These are phyloP conservation scores for Brevimyrus niger DNA, from an alignment of 2,113 vertebrate genomes.

Conservation along the genomic window DNA sequence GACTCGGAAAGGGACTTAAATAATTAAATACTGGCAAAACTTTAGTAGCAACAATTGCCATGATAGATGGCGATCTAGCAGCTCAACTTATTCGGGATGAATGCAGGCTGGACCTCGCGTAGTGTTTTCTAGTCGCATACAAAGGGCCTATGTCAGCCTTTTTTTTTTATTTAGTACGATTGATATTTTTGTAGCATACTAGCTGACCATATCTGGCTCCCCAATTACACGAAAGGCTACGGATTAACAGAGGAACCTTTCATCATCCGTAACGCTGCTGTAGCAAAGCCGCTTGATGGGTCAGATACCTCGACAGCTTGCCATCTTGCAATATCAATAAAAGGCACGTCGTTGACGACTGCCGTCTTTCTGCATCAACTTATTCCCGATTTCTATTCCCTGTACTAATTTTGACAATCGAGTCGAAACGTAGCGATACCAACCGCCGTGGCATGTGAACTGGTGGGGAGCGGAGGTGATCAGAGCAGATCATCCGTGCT, in stretches of 20 bases:
- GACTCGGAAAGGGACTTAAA: not conserved
- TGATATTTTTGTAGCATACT: not conserved
- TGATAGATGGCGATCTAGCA: not conserved
- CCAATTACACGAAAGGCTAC: not conserved
- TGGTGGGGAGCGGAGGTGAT: not conserved
- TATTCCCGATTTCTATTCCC: not conserved
- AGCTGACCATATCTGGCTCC: not conserved
- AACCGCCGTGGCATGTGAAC: not conserved
- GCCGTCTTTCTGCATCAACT: not conserved
- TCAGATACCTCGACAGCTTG: not conserved
- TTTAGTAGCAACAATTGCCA: constrained; percentile 11
- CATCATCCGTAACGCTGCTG: not conserved
- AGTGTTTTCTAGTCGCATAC: not conserved
- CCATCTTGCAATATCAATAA: not conserved
- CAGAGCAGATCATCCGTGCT: not conserved
- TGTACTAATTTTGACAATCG: not conserved
- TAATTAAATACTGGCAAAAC: not conserved
- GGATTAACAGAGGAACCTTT: not conserved
- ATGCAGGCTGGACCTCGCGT: not conserved
- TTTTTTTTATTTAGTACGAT: not conserved
- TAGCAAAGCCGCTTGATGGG: not conserved
- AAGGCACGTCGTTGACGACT: not conserved
- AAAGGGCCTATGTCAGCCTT: not conserved
- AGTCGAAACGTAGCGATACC: not conserved
- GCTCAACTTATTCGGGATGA: not conserved